These are phyloP conservation scores for Ferdinandea cuprea DNA, from an alignment of 2,888 invertebrate species.

Conservation along the genomic window DNA sequence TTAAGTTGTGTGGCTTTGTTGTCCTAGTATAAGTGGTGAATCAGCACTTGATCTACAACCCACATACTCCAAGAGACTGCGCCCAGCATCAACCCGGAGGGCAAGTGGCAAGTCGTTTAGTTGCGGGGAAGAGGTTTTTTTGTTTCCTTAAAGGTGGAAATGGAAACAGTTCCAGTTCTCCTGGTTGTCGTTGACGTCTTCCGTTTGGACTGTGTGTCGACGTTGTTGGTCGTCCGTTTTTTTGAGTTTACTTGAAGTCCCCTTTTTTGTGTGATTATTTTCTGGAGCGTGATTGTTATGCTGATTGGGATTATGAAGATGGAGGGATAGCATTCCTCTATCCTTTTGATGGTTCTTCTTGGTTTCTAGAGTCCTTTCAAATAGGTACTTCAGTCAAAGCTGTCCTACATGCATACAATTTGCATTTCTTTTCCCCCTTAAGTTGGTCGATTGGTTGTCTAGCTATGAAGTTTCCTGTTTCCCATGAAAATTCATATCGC, in stretches of 20 bases:
- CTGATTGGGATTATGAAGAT: slow-evolving; percentile 59
- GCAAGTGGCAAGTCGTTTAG: slow-evolving; percentile 45
- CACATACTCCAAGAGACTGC: slow-evolving; percentile 53
- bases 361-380: slow-evolving; percentile 39
- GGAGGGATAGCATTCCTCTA: slow-evolving; percentile 22
- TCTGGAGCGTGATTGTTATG: slow-evolving; percentile 69
- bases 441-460: slow-evolving; percentile 4
- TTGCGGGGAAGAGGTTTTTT: slow-evolving; percentile 4
- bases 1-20: slow-evolving; percentile 47
- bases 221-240: not conserved
- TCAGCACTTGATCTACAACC: slow-evolving; percentile 71
- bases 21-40: slow-evolving; percentile 55
- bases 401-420: slow-evolving; percentile 54
- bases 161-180: slow-evolving; percentile 48
- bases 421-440: slow-evolving; percentile 23
- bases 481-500: not conserved
- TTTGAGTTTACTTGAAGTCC: slow-evolving; percentile 22
- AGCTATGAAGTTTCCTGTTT: not conserved
- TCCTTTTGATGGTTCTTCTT: slow-evolving; percentile 33
- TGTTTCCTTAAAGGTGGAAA: slow-evolving; percentile 49
- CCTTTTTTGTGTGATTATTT: slow-evolving; percentile 47
- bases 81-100: slow-evolving; percentile 48
- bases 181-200: slow-evolving; percentile 12
- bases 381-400: slow-evolving; percentile 37
- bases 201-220: slow-evolving; percentile 11